Base-by-base conservation (phyloP, 2,113 vertebrate genomes). In the Tylochromis polylepis region DNA sequence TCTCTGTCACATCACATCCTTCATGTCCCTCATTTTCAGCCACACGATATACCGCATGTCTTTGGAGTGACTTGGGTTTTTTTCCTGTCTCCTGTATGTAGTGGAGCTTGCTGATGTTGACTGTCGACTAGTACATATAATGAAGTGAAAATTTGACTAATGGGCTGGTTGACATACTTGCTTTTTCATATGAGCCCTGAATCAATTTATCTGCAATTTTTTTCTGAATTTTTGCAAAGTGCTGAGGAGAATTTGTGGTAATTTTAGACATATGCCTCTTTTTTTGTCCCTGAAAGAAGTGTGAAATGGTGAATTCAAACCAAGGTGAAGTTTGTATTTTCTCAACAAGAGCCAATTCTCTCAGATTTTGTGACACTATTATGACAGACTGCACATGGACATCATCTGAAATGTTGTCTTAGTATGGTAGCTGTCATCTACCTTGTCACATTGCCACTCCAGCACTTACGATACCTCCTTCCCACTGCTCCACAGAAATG, bases 71-170 rank as follows among this genome's bases (percentile, higher is more conserved):
- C 80, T 79, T 36, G 9, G 31, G n/a, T 43, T 60, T 43, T 83
- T 86, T 75, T 78, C 80, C 22, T 62, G 77, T 87, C 88, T 86
- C n/a, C 51, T 82, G 51, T 81, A 83, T 86, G 81, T 77, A 38
- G 82, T 70, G 83, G 29, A 82, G 84, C 88, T 87, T 85, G 87
- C 91, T 90, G 85, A 85, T 87, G 57, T 77, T 83, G 83, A 70
- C 87, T 91, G 87, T 72, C 84, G 89, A 85, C 83, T 87, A 91
- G 83, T 89, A 89, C 91, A 93, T 87, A 87, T 94, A 95, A 95
- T 94, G 87, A 95, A 90, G 89, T 93, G 88, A 85, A 95, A 91
- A 95, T 94, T 82, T 85, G 72, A 82, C 82, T 95, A 95, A 95
- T 95, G 89, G 87, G 86, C 86, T 93, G 87, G 88, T 93, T 93